Evolutionary conservation across 2,797 vertebrate species (phyloP).

Genomic region (Hozukius guyotensis): DNA sequence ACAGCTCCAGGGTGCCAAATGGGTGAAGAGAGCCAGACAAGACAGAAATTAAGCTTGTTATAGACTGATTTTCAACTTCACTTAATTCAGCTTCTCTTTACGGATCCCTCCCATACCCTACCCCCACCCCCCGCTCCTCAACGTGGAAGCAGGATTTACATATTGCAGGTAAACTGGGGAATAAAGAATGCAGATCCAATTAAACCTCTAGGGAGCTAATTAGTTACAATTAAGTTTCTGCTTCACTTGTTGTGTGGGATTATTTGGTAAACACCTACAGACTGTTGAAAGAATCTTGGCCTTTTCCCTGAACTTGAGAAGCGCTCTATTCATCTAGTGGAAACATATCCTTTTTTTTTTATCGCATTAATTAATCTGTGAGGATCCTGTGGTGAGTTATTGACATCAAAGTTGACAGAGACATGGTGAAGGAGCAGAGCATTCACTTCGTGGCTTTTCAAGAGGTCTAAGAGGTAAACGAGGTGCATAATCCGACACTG

Average conservation of each 20-base stretch:
- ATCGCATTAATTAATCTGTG: conserved; percentile 70
- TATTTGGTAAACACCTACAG: conserved; percentile 87
- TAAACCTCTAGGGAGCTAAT: conserved; percentile 88
- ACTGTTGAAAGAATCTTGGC: conserved; percentile 83
- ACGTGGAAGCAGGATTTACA: conserved; percentile 82
- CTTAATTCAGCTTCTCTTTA: conserved; percentile 76
- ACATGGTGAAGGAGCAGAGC: conserved; percentile 24
- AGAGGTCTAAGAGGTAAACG: conserved; percentile 42
- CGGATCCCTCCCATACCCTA: conserved; percentile 53
- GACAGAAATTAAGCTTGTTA: conserved; percentile 80
- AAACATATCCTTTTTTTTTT: conserved; percentile 61
- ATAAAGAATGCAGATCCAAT: conserved; percentile 87
- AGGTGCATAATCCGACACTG: conserved; percentile 19
- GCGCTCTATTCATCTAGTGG: conserved; percentile 63
- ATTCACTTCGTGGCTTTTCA: conserved; percentile 19
- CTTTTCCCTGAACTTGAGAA: conserved; percentile 79
- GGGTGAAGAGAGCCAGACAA: conserved; percentile 69
- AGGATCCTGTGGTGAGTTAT: conserved; percentile 60
- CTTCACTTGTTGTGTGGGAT: conserved; percentile 88
- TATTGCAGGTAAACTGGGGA: conserved; percentile 87
- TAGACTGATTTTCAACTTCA: conserved; percentile 80
- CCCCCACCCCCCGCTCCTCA: conserved; percentile 38
- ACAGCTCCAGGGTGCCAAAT: conserved; percentile 63
- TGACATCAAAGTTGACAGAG: conserved; percentile 70
- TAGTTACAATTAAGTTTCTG: conserved; percentile 89